Evolutionary conservation across 2,797 vertebrate genomes (phyloP).

Genomic region (Oceanodroma leucorhoa): DNA sequence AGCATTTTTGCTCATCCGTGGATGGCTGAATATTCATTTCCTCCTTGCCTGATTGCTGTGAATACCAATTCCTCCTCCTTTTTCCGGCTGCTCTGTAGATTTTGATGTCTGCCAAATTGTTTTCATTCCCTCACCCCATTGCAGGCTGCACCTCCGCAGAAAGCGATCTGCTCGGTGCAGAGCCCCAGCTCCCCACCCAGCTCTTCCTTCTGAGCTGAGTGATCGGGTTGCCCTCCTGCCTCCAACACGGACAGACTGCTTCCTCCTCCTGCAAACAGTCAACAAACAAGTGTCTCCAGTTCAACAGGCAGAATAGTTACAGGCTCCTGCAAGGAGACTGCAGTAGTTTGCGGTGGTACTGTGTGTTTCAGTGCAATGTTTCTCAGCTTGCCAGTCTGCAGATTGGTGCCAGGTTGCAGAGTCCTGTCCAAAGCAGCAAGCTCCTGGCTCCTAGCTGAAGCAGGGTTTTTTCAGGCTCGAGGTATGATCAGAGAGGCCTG

Average conservation of each 20-base stretch:
- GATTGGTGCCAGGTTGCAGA: conserved; percentile 53
- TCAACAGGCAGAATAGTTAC: conserved; percentile 11
- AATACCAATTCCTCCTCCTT: conserved; percentile 70
- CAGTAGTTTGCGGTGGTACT: conserved; percentile 27
- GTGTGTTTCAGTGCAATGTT: conserved; percentile 7
- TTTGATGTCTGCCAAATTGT: conserved; percentile 61
- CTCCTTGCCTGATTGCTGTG: conserved; percentile 49
- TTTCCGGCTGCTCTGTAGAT: conserved; percentile 56
- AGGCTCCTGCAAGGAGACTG: conserved; percentile 54
- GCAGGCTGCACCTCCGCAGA: conserved; percentile 53
- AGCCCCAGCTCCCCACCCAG: conserved; percentile 29
- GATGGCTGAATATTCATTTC: conserved; percentile 68
- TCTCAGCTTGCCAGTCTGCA: conserved; percentile 50
- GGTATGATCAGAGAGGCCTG: not conserved
- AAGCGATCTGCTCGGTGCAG: not conserved
- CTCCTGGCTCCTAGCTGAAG: conserved; percentile 23
- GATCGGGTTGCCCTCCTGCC: conserved; percentile 42
- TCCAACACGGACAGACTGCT: not conserved
- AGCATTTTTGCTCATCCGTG: conserved; percentile 56
- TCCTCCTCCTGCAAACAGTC: not conserved
- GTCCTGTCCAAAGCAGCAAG: conserved; percentile 41
- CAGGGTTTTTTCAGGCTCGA: not conserved
- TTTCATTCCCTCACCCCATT: conserved; percentile 55
- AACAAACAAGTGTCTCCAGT: conserved; percentile 4
- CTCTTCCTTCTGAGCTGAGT: conserved; percentile 3